Conservation (phyloP, 2,888 invertebrate species). For the Autographa pulchrina region DNA sequence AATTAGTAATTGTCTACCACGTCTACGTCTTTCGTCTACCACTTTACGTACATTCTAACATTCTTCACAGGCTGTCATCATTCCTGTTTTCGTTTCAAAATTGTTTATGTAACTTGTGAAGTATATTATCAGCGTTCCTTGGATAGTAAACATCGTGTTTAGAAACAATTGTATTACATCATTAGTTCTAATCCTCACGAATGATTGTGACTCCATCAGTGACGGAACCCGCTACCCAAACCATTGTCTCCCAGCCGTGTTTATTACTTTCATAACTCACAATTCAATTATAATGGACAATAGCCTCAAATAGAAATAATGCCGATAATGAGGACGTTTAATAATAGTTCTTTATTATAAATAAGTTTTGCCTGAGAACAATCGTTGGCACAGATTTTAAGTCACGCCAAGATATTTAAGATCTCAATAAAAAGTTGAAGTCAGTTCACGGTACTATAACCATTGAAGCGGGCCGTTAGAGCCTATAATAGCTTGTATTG, state of each 20-base stretch:
- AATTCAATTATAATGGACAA: slow-evolving; percentile 59
- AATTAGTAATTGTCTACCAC: too few relatives aligned
- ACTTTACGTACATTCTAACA: neutral
- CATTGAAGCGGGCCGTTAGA: slow-evolving; percentile 29
- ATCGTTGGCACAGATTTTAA: slow-evolving; percentile 54
- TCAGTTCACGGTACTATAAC: slow-evolving; percentile 23
- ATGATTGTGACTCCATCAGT: slow-evolving; percentile 17
- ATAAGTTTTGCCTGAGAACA: slow-evolving; percentile 53
- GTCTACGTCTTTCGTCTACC: neutral
- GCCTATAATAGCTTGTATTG: slow-evolving; percentile 26
- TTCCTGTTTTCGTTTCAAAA: neutral
- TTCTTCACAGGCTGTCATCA: slow-evolving; percentile 1
- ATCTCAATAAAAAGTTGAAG: slow-evolving; percentile 6
- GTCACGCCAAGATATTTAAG: slow-evolving; percentile 47
- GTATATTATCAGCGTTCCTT: neutral
- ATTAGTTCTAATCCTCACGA: slow-evolving; percentile 31
- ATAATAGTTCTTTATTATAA: slow-evolving; percentile 51
- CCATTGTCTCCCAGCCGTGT: slow-evolving; percentile 38
- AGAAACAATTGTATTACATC: slow-evolving; percentile 43
- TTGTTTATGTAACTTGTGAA: neutral
- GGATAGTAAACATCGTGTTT: slow-evolving; percentile 21
- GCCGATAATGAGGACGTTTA: slow-evolving; percentile 42
- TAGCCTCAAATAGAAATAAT: slow-evolving; percentile 46
- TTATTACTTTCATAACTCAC: slow-evolving; percentile 44
- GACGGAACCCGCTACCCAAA: slow-evolving; percentile 1